These are phyloP conservation scores for Lacerta viridis DNA, from an alignment of 2,797 vertebrate genomes.

Conservation along the genomic window DNA sequence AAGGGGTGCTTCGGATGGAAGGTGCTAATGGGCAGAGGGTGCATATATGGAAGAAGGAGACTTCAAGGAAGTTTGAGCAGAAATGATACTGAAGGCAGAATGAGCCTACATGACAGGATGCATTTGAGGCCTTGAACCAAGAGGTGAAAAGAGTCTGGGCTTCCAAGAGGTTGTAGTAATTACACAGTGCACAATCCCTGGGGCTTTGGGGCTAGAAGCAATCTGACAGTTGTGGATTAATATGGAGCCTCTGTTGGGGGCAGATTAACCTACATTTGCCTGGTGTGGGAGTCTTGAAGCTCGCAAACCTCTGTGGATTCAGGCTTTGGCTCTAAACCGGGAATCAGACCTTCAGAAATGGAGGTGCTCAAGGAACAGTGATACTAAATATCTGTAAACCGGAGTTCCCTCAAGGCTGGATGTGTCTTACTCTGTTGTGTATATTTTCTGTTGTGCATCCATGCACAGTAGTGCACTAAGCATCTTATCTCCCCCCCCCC, in stretches of 20 bases:
- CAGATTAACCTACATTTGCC: conserved; percentile 30
- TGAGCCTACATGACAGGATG: not conserved
- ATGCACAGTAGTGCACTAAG: conserved; percentile 51
- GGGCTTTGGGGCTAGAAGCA: not conserved
- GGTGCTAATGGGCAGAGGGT: not conserved
- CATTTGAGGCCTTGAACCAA: not conserved
- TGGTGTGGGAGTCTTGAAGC: not conserved
- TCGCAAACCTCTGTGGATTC: not conserved
- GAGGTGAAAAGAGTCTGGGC: not conserved
- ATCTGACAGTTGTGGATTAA: conserved; percentile 22
- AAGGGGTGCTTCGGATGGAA: not conserved
- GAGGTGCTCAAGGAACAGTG: not conserved
- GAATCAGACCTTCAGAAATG: not conserved
- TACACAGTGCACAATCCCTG: not conserved
- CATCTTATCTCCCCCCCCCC: conserved; percentile 29
- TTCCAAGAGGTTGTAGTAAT: not conserved
- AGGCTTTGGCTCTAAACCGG: not conserved
- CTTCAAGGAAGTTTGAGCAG: not conserved
- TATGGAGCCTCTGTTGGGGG: conserved; percentile 6
- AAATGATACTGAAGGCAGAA: not conserved
- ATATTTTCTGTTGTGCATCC: not conserved
- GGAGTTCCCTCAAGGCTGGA: not conserved
- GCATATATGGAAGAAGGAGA: not conserved
- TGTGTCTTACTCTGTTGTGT: not conserved
- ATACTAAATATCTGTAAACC: too few relatives aligned